phyloP scores from a whole-genome alignment of 2,888 invertebrate species.

The Monochamus alternatus region DNA sequence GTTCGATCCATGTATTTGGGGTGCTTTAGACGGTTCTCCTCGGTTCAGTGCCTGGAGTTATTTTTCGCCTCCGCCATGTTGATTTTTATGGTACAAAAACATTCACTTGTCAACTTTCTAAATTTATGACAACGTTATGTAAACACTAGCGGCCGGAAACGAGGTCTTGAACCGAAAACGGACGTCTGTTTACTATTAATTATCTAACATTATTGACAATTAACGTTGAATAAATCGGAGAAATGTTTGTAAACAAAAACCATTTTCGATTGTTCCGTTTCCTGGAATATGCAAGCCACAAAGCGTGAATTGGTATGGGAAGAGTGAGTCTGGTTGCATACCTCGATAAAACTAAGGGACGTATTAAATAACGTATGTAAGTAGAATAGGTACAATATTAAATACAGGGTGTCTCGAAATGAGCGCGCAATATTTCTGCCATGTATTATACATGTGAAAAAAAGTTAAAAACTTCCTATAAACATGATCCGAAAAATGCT shows the following conservation, averaged over 20 bases:
- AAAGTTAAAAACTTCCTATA: too few relatives aligned
- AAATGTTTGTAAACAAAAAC: constrained; percentile 35
- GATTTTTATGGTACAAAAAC: constrained; percentile 46
- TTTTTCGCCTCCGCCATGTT: constrained; percentile 61
- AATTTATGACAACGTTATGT: constrained; percentile 30
- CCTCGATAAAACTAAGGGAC: too few relatives aligned
- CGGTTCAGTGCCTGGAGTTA: constrained; percentile 49
- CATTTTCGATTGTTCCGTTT: neutral
- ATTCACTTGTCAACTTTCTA: constrained; percentile 42
- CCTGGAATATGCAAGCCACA: neutral
- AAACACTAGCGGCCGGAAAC: neutral
- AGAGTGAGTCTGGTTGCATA: neutral
- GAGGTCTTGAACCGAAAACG: neutral
- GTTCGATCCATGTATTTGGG: constrained; percentile 49
- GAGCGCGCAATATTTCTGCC: too few relatives aligned
- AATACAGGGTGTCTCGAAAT: too few relatives aligned
- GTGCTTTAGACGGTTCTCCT: constrained; percentile 14
- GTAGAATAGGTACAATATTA: too few relatives aligned
- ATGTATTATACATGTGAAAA: too few relatives aligned
- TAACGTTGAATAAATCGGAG: neutral
- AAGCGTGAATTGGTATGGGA: neutral
- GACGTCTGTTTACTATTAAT: constrained; percentile 1
- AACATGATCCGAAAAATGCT: too few relatives aligned
- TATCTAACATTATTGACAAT: neutral
- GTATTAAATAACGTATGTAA: too few relatives aligned